These are phyloP conservation scores for Anguilla japonica DNA, from an alignment of 2,113 vertebrate species.

Conservation along the genomic window DNA sequence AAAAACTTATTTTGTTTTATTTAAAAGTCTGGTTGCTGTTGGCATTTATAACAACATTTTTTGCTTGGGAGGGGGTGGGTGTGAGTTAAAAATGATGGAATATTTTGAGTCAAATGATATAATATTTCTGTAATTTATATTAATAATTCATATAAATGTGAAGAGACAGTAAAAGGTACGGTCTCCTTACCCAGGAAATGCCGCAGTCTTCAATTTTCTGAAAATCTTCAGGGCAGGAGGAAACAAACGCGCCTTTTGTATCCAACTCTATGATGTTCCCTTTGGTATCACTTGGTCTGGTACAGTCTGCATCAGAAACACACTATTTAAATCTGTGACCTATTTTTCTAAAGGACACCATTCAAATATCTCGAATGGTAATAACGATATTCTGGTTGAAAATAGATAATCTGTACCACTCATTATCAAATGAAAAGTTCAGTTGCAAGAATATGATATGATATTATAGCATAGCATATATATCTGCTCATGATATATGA, in stretches of 20 bases:
- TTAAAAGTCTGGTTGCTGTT: too few relatives aligned
- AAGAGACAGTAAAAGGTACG: too few relatives aligned
- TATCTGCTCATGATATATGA: not conserved
- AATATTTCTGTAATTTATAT: too few relatives aligned
- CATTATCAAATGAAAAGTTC: not conserved
- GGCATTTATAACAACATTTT: too few relatives aligned
- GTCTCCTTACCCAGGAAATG: not conserved
- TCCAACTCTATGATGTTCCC: constrained; percentile 54
- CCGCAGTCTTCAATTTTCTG: not conserved
- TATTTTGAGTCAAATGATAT: too few relatives aligned
- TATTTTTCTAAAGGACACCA: constrained; percentile 4
- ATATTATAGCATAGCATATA: not conserved
- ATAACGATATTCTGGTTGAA: constrained; percentile 1
- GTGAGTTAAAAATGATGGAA: too few relatives aligned
- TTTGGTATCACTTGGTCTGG: constrained; percentile 57
- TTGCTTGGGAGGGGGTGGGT: too few relatives aligned
- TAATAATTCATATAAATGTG: too few relatives aligned
- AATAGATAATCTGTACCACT: not conserved
- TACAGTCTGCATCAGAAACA: constrained; percentile 36
- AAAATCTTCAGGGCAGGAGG: not conserved
- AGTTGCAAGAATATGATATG: not conserved
- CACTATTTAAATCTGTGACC: constrained; percentile 34
- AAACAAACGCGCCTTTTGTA: not conserved
- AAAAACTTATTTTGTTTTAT: too few relatives aligned
- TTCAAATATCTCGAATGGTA: constrained; percentile 29